Base-by-base conservation (phyloP, 2,113 vertebrate genomes). In the Dipodomys ordii region DNA sequence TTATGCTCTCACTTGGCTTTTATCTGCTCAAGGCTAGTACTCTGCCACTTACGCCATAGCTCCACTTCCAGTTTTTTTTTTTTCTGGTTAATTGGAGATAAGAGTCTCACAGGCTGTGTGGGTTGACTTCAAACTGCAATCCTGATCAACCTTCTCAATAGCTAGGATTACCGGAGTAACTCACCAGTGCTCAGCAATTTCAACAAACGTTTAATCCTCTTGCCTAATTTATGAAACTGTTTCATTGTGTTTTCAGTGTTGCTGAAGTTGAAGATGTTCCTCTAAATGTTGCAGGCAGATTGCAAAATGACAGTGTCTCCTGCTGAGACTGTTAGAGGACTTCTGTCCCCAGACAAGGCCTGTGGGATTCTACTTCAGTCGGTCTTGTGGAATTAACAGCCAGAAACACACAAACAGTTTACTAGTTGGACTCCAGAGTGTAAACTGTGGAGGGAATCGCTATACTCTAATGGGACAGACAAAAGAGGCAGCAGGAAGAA, bases 391-490 rank as follows among this genome's bases (percentile, higher is more conserved):
- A 57, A 81, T 68, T 65, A 69, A 87, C 1, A 69, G 46, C 30
- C 80, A 74, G 88, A 65, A n/a, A 62, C 5, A 39, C 16, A n/a
- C 62, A 71, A 57, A 88, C 71, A 88, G 35, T 73, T 93, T 49
- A 18, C 91, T 80, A 65, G 83, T 91, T 53, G 30, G 80, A 57
- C 86, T 92, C 72, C n/a, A 76, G 81, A 65, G 68, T 89, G 82
- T 76, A 35, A 60, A 76, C 46, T 72, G 60, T 71, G 86, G 72
- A 83, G 91, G 91, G 91, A 95, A 72, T 87, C 44, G 7, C 2
- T 87, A 67, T 27, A 67, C 25, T 81, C 78, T 90, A 25, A 80
- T 62, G 71, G 82, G 82, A 87, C 77, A 22, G 72, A 35, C 20
- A 8, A 32, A 83, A 6, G 53, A 80, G 71, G 57, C 89, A 19